Evolutionary conservation across 2,113 vertebrate genomes (phyloP).

Genomic region (Phalacrocorax carbo): DNA sequence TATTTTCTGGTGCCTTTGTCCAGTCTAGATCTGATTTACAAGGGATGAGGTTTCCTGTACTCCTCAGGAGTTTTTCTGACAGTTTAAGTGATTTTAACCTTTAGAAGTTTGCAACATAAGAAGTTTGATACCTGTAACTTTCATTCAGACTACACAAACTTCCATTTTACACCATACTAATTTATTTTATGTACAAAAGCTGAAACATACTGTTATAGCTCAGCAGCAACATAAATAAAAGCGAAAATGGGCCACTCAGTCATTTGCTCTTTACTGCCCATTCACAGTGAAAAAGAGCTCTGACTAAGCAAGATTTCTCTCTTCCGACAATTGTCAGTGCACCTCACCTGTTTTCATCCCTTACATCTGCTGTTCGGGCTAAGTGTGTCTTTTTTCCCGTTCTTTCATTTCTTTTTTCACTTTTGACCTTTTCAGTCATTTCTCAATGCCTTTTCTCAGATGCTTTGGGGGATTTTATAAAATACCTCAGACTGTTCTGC

Average conservation of each 20-base stretch:
- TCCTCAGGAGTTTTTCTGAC: neutral
- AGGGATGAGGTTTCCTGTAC: neutral
- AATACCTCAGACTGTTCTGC: neutral
- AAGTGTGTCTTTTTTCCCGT: fast-evolving
- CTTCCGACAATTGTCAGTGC: neutral
- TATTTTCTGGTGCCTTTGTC: neutral
- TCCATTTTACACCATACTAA: neutral
- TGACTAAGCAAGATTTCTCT: neutral
- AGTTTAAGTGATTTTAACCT: neutral
- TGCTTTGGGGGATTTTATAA: neutral
- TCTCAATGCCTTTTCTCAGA: neutral
- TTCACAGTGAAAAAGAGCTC: neutral
- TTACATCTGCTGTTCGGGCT: neutral
- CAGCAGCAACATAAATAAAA: neutral
- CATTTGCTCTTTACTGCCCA: neutral
- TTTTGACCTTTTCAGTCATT: neutral
- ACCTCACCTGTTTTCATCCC: neutral
- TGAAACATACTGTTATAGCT: neutral
- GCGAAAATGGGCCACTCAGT: neutral
- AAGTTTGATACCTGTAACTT: neutral
- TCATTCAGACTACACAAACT: neutral
- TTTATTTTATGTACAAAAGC: neutral
- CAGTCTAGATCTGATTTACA: neutral
- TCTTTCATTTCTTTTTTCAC: neutral
- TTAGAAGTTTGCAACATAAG: neutral